Percentiles rank a stretch among this genome's conserved stretches.
phyloP scores from a whole-genome alignment of 64 coral and sea anemone species.

The Actinia tenebrosa region DNA sequence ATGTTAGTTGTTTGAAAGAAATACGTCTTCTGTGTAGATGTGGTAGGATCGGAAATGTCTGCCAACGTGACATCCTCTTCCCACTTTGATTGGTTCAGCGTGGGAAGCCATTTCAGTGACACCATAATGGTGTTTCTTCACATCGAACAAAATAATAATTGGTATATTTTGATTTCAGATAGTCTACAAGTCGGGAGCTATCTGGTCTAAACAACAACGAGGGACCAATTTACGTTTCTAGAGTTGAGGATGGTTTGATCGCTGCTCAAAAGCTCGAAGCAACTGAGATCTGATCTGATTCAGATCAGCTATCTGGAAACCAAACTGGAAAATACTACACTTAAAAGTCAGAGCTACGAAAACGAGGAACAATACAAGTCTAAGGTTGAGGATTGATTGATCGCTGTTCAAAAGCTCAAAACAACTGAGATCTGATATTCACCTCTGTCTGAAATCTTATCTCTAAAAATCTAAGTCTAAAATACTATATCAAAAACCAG shows the following conservation, averaged over 20 bases:
- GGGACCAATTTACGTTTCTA: not conserved
- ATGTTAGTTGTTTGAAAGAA: too few relatives aligned
- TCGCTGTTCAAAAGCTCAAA: not conserved
- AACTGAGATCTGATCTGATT: not conserved
- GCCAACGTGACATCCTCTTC: too few relatives aligned
- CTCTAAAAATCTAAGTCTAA: too few relatives aligned
- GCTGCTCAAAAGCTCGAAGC: not conserved
- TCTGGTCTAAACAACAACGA: not conserved
- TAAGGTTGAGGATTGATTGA: not conserved
- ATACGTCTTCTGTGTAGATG: too few relatives aligned
- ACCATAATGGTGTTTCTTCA: too few relatives aligned
- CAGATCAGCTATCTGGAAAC: too few relatives aligned
- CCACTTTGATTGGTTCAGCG: too few relatives aligned
- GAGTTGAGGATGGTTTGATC: not conserved
- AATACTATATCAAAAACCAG: not conserved
- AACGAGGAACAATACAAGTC: not conserved
- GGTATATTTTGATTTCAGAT: not conserved
- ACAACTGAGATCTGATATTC: not conserved
- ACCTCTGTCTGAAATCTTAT: too few relatives aligned
- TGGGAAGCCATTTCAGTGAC: too few relatives aligned
- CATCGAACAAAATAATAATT: not conserved
- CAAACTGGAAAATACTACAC: too few relatives aligned
- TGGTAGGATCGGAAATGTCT: too few relatives aligned
- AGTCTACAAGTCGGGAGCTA: not conserved
- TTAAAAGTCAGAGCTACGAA: not conserved